Base-by-base conservation (phyloP, 2,888 invertebrate species). In the Notocelia uddmanniana region DNA sequence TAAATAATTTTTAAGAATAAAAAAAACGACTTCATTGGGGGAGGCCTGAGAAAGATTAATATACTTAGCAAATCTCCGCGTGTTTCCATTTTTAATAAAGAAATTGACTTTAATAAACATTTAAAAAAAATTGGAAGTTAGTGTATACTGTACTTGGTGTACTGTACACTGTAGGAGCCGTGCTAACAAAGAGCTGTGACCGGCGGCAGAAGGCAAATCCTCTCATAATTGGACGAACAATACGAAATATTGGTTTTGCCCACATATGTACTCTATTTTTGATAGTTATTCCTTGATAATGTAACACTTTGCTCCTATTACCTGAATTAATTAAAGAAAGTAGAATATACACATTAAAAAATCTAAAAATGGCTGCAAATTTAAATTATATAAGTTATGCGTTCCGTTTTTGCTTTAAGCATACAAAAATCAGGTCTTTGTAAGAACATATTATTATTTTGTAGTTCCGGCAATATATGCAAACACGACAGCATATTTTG, bases 161-260 rank as follows among this genome's bases (percentile, higher is more conserved):
- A 60, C 60, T 60, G 26, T 60, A 37, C 58, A 3, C 21, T 13
- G 26, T 13, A 37, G 52, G 18, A 15, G 48, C 21, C 26, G 67
- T 63, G 69, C 73, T 74, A 75, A 76, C 75, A 77, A 77, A 79
- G 74, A 80, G 68, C 60, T 71, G 66, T 72, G 76, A 77, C 76
- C 75, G 75, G 62, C 68, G 60, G 52, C 69, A n/a, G n/a, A n/a
- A n/a, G 31, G 31, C 31, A 31, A 9, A 31, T 74, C 74, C 76
- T 45, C 73, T 69, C 54, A 67, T 74, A 75, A 75, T 74, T 73
- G 67, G 58, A 73, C 74, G 77, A 67, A 74, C 62, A 60, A 68
- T 34, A 41, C 23, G 48, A 52, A 52, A 59, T 59, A 66, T 58
- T 58, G 57, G 31, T 2, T 34, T 48, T 34, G 31, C 15, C n/a